Evolutionary conservation across 1,140 invertebrate genomes (phyloP).

Genomic region (Musca vetustissima): DNA sequence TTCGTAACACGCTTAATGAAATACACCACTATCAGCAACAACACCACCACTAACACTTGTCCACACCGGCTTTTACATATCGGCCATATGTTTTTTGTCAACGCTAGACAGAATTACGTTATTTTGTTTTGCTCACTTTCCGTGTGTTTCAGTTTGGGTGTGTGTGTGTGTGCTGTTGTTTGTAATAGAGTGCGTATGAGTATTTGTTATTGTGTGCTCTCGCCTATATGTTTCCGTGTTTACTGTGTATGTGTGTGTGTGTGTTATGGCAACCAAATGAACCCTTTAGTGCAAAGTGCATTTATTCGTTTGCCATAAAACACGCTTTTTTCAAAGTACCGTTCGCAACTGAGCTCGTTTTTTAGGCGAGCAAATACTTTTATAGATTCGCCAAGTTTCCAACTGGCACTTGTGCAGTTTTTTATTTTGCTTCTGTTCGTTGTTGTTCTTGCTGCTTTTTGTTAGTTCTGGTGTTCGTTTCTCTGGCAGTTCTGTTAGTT

Average conservation of each 20-base stretch:
- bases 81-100: constrained; percentile 9
- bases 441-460: constrained; percentile 1
- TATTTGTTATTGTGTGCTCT: background rate
- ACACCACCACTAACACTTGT: too few species aligned
- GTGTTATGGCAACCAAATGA: constrained; percentile 3
- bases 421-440: constrained; percentile 11
- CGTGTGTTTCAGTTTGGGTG: too few species aligned
- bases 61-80: background rate
- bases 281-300: background rate
- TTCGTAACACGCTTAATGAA: too few species aligned
- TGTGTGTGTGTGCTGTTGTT: too few species aligned
- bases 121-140: too few species aligned
- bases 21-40: too few species aligned
- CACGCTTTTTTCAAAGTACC: constrained; percentile 47
- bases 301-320: constrained; percentile 23
- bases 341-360: constrained; percentile 55
- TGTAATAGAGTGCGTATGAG: too few species aligned
- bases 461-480: constrained; percentile 10
- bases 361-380: constrained; percentile 54
- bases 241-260: background rate
- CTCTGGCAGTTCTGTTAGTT: constrained; percentile 24
- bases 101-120: too few species aligned
- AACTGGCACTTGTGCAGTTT: constrained; percentile 28
- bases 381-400: constrained; percentile 53
- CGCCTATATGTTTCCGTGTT: too few species aligned